Conservation (phyloP, 2,113 vertebrate species). For the Zosterops lateralis region DNA sequence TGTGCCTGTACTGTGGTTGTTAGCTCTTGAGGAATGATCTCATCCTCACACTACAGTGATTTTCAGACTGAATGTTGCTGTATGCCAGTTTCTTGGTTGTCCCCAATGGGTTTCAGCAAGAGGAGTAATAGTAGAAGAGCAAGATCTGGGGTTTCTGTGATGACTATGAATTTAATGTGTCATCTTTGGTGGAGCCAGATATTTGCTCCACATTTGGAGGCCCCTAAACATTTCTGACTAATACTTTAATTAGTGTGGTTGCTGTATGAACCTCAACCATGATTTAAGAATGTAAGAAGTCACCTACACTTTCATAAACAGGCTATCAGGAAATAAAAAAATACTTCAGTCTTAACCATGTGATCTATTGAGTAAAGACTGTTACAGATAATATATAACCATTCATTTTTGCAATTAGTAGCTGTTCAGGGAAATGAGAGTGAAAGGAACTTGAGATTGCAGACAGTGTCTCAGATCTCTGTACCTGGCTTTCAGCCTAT, state of each 20-base stretch:
- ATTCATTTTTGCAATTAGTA: not conserved
- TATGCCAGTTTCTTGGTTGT: not conserved
- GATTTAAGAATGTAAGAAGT: not conserved
- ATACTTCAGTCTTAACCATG: not conserved
- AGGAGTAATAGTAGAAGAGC: not conserved
- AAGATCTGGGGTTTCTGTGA: not conserved
- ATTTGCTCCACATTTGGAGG: not conserved
- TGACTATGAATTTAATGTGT: not conserved
- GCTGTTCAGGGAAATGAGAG: not conserved
- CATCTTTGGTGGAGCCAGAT: not conserved
- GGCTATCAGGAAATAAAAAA: not conserved
- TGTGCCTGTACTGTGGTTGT: not conserved
- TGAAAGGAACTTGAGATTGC: not conserved
- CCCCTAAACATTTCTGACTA: not conserved
- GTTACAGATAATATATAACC: not conserved
- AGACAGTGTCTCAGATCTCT: not conserved
- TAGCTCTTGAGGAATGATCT: not conserved
- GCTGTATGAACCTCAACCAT: not conserved
- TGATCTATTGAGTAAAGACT: not conserved
- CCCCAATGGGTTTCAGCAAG: not conserved
- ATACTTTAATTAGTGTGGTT: not conserved
- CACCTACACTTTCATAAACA: not conserved
- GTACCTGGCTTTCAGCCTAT: not conserved
- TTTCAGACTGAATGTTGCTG: not conserved
- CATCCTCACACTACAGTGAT: not conserved